A percentile compares a stretch with the other conserved stretches of the same genome.
Evolutionary conservation across 2,888 invertebrate species (phyloP).

Genomic region (Eurytoma adleriae): DNA sequence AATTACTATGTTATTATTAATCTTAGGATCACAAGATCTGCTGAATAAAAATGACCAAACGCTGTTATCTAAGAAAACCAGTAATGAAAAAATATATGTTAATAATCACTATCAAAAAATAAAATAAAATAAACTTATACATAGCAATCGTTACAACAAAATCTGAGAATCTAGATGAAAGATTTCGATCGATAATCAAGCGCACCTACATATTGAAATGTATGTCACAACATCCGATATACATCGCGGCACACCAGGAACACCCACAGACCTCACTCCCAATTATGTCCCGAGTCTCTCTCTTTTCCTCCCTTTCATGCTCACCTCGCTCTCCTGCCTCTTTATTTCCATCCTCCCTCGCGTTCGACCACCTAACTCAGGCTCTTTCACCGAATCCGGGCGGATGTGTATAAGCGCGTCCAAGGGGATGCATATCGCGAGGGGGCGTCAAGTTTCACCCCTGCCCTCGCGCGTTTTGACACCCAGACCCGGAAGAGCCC

Average conservation of each 20-base stretch:
- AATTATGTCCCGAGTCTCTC: slow-evolving; percentile 28
- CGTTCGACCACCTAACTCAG: neutral
- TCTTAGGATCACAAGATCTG: too few relatives aligned
- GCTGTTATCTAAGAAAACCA: too few relatives aligned
- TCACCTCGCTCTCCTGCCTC: slow-evolving; percentile 10
- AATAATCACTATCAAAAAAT: too few relatives aligned
- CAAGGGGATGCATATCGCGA: slow-evolving; percentile 21
- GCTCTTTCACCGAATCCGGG: slow-evolving; percentile 27
- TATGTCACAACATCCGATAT: slow-evolving; percentile 45
- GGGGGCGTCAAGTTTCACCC: slow-evolving; percentile 48
- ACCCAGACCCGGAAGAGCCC: slow-evolving; percentile 61
- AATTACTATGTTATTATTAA: too few relatives aligned
- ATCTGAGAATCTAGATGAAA: too few relatives aligned
- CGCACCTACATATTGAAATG: slow-evolving; percentile 22
- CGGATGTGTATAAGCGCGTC: slow-evolving; percentile 23
- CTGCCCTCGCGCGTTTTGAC: slow-evolving; percentile 46
- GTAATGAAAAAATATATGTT: too few relatives aligned
- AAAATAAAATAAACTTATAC: too few relatives aligned
- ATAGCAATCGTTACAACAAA: too few relatives aligned
- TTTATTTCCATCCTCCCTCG: slow-evolving; percentile 34
- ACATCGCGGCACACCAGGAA: slow-evolving; percentile 24
- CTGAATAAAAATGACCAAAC: too few relatives aligned
- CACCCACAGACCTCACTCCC: slow-evolving; percentile 30
- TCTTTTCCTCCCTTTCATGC: neutral
- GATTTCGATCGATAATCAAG: neutral